Percentiles rank a stretch among this genome's conserved stretches.
Conservation (phyloP, 2,797 vertebrate species). For the Amniataba percoides region DNA sequence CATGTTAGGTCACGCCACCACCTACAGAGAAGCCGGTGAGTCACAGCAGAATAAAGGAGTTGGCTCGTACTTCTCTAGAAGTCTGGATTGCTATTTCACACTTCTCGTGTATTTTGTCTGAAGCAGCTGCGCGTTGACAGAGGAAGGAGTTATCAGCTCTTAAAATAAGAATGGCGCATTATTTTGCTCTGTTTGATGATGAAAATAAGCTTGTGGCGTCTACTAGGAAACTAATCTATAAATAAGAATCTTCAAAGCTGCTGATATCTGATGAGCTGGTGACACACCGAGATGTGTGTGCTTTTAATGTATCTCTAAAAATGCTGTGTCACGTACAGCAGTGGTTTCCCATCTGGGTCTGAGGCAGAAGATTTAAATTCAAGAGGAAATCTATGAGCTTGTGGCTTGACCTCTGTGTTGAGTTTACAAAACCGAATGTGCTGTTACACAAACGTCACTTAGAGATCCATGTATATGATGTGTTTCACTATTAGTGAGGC, state of each 20-base stretch:
- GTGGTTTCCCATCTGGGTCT: constrained; percentile 28
- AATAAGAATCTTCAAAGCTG: not conserved
- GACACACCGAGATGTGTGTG: not conserved
- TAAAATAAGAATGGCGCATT: not conserved
- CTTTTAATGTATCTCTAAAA: constrained; percentile 1
- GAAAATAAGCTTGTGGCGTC: not conserved
- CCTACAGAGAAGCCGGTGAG: constrained; percentile 51
- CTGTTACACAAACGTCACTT: not conserved
- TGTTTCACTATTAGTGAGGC: not conserved
- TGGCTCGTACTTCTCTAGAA: constrained; percentile 52
- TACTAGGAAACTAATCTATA: constrained; percentile 23
- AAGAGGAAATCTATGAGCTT: constrained; percentile 27
- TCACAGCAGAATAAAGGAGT: constrained; percentile 37
- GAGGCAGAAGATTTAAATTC: constrained; percentile 1
- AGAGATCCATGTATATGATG: not conserved
- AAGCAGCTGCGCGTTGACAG: constrained; percentile 11
- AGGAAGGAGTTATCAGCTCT: not conserved
- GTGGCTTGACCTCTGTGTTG: constrained; percentile 24
- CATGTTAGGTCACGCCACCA: constrained; percentile 35
- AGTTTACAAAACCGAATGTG: not conserved
- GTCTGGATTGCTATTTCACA: not conserved
- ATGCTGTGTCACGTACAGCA: not conserved
- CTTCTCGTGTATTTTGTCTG: constrained; percentile 66
- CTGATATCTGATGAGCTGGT: not conserved
- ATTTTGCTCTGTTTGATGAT: not conserved